A percentile compares a stretch with the other conserved stretches of the same genome.
Evolutionary conservation across 2,888 invertebrate genomes (phyloP).

Genomic region (Seira ritae): DNA sequence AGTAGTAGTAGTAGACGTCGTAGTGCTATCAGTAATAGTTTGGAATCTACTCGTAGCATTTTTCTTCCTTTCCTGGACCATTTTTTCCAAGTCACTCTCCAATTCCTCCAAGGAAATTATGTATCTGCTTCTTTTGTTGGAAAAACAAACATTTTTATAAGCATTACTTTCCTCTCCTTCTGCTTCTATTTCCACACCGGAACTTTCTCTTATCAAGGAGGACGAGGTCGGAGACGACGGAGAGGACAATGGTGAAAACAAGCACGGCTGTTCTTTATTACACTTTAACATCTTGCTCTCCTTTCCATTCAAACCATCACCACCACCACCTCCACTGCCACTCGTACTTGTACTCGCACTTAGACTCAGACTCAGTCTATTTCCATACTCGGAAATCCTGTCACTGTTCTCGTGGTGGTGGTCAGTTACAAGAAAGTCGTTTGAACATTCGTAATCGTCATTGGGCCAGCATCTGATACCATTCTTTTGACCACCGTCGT

Average conservation of each 20-base stretch:
- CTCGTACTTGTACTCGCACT: no score
- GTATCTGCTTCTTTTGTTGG: no score
- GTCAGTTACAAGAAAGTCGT: conserved; percentile 12
- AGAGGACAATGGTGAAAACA: conserved; percentile 30
- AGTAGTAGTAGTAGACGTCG: conserved; percentile 23
- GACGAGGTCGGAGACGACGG: conserved; percentile 38
- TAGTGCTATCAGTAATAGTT: neutral
- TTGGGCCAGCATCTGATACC: conserved; percentile 43
- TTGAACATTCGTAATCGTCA: neutral
- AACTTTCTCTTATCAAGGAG: neutral
- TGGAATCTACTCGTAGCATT: conserved; percentile 32
- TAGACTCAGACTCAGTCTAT: conserved; percentile 33
- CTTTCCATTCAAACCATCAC: conserved; percentile 20
- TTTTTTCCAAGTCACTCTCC: conserved; percentile 43
- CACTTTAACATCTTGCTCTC: conserved; percentile 41
- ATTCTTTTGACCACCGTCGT: conserved; percentile 22
- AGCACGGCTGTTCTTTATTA: conserved; percentile 22
- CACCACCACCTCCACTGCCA: neutral
- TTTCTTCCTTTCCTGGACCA: conserved; percentile 50
- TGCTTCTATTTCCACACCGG: neutral
- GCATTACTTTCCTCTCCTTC: conserved; percentile 23
- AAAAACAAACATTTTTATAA: no score
- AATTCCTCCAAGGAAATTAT: no score
- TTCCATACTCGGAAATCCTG: conserved; percentile 27
- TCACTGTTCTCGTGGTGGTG: conserved; percentile 1